These are phyloP conservation scores for Trematomus loennbergii DNA, from an alignment of 2,113 vertebrate species.

Conservation along the genomic window DNA sequence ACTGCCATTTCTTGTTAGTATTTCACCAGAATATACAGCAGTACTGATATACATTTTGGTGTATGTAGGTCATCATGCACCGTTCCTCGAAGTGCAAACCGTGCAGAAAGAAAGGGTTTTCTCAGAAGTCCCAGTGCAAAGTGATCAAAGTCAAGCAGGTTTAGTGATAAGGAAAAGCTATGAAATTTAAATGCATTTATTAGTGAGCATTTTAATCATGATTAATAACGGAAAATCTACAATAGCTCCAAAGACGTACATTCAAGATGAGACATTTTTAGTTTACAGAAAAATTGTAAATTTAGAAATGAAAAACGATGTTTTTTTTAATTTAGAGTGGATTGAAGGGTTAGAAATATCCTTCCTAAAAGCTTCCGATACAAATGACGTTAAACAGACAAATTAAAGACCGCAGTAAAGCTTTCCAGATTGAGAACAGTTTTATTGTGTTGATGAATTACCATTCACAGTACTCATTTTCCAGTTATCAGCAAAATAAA, in stretches of 20 bases:
- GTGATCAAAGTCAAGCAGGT: not conserved
- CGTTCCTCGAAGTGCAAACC: not conserved
- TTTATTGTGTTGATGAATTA: constrained; percentile 76
- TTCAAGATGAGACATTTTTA: not conserved
- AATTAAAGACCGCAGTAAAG: constrained; percentile 74
- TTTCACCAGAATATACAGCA: not conserved
- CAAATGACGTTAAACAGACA: constrained; percentile 46
- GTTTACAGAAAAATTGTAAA: too few species aligned
- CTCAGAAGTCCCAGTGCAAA: not conserved
- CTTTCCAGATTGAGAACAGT: constrained; percentile 65
- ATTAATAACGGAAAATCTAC: too few species aligned
- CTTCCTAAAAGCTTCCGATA: not conserved
- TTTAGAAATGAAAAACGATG: too few species aligned
- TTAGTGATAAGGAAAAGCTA: not conserved
- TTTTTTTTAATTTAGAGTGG: not conserved
- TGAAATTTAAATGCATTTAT: not conserved
- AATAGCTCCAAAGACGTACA: not conserved
- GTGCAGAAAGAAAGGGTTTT: not conserved
- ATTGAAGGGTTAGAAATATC: not conserved
- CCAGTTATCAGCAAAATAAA: constrained; percentile 66
- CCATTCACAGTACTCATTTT: constrained; percentile 64
- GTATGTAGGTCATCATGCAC: not conserved
- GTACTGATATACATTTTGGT: not conserved
- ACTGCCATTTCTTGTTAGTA: not conserved
- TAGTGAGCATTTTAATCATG: not conserved